Conservation (phyloP, 2,113 vertebrate species). For the Pangasianodon hypophthalmus region DNA sequence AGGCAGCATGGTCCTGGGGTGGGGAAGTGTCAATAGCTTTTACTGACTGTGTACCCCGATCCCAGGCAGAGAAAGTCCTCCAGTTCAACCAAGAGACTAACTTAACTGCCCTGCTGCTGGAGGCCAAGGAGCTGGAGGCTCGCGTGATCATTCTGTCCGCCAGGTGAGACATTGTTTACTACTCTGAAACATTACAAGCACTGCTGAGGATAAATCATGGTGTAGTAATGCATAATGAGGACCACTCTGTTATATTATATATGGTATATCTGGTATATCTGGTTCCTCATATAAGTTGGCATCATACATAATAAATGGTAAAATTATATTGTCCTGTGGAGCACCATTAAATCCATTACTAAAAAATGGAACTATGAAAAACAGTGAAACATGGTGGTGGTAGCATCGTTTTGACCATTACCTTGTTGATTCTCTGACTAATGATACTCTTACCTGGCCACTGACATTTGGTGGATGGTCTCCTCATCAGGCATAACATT, state of each 20-base stretch:
- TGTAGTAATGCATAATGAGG: neutral
- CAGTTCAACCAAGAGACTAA: slow-evolving; percentile 99
- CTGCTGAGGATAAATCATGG: neutral
- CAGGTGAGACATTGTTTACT: slow-evolving; percentile 76
- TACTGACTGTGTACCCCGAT: slow-evolving; percentile 79
- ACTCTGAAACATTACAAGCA: neutral
- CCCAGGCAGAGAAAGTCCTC: slow-evolving; percentile 99
- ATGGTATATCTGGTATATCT: too few relatives aligned
- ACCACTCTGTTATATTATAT: neutral
- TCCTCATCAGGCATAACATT: neutral
- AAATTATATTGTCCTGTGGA: neutral
- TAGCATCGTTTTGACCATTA: neutral
- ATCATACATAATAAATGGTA: neutral
- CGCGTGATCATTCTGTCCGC: slow-evolving; percentile 97
- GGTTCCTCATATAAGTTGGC: neutral
- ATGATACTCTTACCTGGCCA: neutral
- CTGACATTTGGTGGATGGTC: neutral
- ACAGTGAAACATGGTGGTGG: neutral
- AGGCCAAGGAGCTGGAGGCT: slow-evolving; percentile 96
- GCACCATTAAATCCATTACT: neutral
- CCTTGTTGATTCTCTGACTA: neutral
- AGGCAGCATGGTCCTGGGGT: slow-evolving; percentile 81
- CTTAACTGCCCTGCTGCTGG: slow-evolving; percentile 93
- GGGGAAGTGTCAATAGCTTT: slow-evolving; percentile 66
- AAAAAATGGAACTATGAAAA: neutral